Percentiles rank a stretch among this genome's conserved stretches.
Evolutionary conservation across 2,113 vertebrate species (phyloP).

Genomic region (Mastomys natalensis): DNA sequence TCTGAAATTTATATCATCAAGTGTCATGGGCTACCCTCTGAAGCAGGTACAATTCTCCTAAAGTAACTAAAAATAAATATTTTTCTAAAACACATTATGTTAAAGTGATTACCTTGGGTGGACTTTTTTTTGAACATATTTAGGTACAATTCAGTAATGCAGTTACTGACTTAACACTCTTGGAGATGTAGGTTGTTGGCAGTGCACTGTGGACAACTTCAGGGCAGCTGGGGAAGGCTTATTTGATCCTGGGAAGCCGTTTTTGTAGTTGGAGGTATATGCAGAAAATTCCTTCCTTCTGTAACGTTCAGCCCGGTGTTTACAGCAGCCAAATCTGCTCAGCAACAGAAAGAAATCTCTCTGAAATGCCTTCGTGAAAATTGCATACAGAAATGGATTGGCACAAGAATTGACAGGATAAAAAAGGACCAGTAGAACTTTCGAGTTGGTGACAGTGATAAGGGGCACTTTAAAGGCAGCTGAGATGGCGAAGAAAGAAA

Average conservation of each 20-base stretch:
- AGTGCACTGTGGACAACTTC: slow-evolving; percentile 76
- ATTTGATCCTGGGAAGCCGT: slow-evolving; percentile 75
- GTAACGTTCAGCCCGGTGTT: slow-evolving; percentile 86
- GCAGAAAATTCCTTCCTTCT: slow-evolving; percentile 88
- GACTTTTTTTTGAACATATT: background rate
- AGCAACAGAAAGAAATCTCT: slow-evolving; percentile 92
- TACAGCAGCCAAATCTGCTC: slow-evolving; percentile 90
- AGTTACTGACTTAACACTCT: slow-evolving; percentile 63
- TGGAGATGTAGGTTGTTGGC: slow-evolving; percentile 71
- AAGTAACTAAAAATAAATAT: slow-evolving; percentile 25
- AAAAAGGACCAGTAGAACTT: slow-evolving; percentile 96
- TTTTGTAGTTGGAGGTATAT: slow-evolving; percentile 85
- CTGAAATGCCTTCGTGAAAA: slow-evolving; percentile 94
- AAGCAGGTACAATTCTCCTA: background rate
- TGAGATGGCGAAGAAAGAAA: slow-evolving; percentile 97
- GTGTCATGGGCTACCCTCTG: background rate
- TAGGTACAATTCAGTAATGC: slow-evolving; percentile 7
- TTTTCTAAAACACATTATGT: slow-evolving; percentile 56
- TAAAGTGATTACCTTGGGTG: slow-evolving; percentile 32
- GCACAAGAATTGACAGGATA: slow-evolving; percentile 97
- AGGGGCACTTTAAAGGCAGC: slow-evolving; percentile 94
- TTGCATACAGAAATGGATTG: slow-evolving; percentile 95
- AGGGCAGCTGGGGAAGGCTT: slow-evolving; percentile 79
- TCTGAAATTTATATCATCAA: slow-evolving; percentile 18
- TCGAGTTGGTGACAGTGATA: slow-evolving; percentile 96